Evolutionary conservation across 2,797 vertebrate genomes (phyloP), one percentile per base, ranked within the genome.

Genomic region (Enteromius treurensis): DNA sequence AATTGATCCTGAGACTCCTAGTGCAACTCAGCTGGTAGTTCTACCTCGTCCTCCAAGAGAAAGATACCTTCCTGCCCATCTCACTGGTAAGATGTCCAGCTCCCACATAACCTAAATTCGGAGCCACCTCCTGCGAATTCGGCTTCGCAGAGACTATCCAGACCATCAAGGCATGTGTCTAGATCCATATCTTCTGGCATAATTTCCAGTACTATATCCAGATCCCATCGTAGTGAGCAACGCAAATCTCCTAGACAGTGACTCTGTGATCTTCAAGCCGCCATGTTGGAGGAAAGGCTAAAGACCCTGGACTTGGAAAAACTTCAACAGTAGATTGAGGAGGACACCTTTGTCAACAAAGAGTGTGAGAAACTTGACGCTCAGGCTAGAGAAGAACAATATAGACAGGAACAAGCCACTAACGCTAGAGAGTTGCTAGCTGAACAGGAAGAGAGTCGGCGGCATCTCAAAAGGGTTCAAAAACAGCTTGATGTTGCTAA

Each of bases 11-110:
- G 69, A 49, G 29, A 15, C n/a, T 71, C 13, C 40, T n/a, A 71
- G 23, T 49, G n/a, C n/a, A 71, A 26, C 69, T 49, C 42, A 71
- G 14, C 69, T n/a, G 1, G 69, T 49, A 5, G 42, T 71, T 3
- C n/a, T 14, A 26, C 69, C 69, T 71, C 23, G 23, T 1, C 23
- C 69, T 49, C 69, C 42, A 26, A 71, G 69, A 71, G 69, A 71
- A 14, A 71, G 53, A 55, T 9, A 55, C 21, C 53, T 55, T 55
- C 53, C 53, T 55, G 53, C 21, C 5, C 53, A 55, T 55, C 8
- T 55, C 2, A 3, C 21, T 10, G 53, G 3, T 55, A 55, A 1
- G 21, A 53, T 2, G 51, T 53, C 53, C 53, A 55, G 53, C 53
- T 55, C 53, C 21, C 21, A 4, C 53, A 3, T n/a, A 55, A 55